A percentile compares a stretch with the other conserved stretches of the same genome.
Conservation (phyloP, 2,888 invertebrate genomes). For the Drosophila prolongata region DNA sequence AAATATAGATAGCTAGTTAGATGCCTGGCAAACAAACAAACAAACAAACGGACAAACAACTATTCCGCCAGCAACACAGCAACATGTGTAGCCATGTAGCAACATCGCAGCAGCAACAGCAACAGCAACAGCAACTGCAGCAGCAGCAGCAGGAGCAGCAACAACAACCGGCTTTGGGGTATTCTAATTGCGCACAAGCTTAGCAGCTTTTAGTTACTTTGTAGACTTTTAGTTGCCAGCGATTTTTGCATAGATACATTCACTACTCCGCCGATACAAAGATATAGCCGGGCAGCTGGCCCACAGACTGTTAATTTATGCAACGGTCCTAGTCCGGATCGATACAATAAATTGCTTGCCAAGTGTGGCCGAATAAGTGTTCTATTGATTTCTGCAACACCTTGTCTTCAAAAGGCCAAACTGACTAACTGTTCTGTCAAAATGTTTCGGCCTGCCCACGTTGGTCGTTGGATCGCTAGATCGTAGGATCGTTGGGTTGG, state of each 20-base stretch:
- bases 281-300: constrained; percentile 11
- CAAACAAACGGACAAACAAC: constrained; percentile 38
- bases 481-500: constrained; percentile 9
- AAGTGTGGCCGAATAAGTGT: constrained; percentile 75
- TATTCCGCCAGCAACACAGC: constrained; percentile 64
- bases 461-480: constrained; percentile 38
- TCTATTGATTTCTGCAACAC: constrained; percentile 75
- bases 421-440: constrained; percentile 80
- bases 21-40: constrained; percentile 48
- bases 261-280: constrained; percentile 51
- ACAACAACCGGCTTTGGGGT: constrained; percentile 58
- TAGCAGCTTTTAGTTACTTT: constrained; percentile 79
- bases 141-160: constrained; percentile 40
- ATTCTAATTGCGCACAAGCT: constrained; percentile 79
- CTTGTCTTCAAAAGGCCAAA: constrained; percentile 66
- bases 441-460: constrained; percentile 71
- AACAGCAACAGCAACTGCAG: constrained; percentile 29
- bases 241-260: constrained; percentile 50
- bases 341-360: constrained; percentile 68
- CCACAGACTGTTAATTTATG: constrained; percentile 67
- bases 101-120: constrained; percentile 49
- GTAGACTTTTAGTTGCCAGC: constrained; percentile 77
- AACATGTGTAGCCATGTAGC: constrained; percentile 74
- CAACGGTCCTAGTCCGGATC: constrained; percentile 52
- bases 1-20: constrained; percentile 81